These are phyloP conservation scores for Ceratina japonica DNA, from an alignment of 1,140 invertebrate genomes.

Conservation along the genomic window DNA sequence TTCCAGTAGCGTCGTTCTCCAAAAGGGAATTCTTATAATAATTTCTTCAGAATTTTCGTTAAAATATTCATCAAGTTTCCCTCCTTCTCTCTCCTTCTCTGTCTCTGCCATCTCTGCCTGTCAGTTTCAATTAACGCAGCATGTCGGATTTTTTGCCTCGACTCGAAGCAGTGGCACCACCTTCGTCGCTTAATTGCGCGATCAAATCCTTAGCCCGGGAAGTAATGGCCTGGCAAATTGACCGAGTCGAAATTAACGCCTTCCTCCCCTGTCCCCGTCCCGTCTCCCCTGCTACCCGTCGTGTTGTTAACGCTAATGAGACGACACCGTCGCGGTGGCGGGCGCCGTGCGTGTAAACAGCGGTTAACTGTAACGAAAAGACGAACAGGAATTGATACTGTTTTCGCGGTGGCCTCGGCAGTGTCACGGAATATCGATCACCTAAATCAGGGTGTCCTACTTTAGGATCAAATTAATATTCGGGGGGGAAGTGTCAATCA, in stretches of 20 bases:
- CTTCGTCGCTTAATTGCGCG: constrained; percentile 26
- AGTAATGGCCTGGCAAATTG: constrained; percentile 6
- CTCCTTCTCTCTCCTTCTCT: constrained; percentile 7
- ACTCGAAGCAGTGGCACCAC: neutral
- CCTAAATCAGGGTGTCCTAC: no score
- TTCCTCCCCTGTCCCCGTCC: neutral
- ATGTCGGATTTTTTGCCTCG: neutral
- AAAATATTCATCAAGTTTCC: constrained; percentile 32
- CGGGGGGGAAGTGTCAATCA: no score
- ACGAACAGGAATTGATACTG: constrained; percentile 6
- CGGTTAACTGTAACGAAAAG: constrained; percentile 17
- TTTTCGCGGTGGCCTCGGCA: neutral
- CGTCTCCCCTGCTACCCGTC: neutral
- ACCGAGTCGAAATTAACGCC: constrained; percentile 10
- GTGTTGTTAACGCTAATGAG: neutral
- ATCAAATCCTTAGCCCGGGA: constrained; percentile 22
- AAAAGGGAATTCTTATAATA: neutral
- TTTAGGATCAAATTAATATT: no score
- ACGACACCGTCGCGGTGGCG: neutral
- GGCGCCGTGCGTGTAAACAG: neutral
- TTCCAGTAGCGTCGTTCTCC: no score
- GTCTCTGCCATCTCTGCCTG: neutral
- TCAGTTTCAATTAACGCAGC: constrained; percentile 34
- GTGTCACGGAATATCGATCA: no score
- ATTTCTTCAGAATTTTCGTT: constrained; percentile 9